A percentile compares a stretch with the other conserved stretches of the same genome.
Conservation (phyloP, 2,113 vertebrate genomes). For the Zingel zingel region DNA sequence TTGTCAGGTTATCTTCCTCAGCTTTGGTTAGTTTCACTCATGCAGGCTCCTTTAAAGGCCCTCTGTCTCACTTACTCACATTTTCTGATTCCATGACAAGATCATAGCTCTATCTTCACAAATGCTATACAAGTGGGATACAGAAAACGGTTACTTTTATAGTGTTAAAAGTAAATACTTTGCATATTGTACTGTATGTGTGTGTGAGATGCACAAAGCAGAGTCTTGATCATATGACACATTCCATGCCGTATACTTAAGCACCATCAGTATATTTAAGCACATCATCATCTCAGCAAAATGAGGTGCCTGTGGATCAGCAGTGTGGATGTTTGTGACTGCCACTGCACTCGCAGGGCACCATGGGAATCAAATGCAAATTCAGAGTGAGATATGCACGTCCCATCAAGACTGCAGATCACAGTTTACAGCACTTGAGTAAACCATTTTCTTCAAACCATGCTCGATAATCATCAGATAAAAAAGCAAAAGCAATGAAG, state of each 20-base stretch:
- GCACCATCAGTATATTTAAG: slow-evolving; percentile 6
- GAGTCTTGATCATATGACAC: background rate
- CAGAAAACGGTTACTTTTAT: slow-evolving; percentile 2
- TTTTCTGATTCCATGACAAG: slow-evolving; percentile 19
- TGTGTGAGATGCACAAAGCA: background rate
- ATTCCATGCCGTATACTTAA: background rate
- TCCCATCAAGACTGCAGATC: background rate
- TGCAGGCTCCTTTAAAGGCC: slow-evolving; percentile 5
- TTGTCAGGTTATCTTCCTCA: slow-evolving; percentile 42
- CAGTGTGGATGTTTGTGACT: slow-evolving; percentile 11
- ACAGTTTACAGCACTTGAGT: background rate
- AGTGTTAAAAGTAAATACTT: background rate
- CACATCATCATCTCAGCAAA: background rate
- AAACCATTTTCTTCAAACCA: slow-evolving; percentile 9
- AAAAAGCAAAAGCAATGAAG: background rate
- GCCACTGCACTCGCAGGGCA: background rate
- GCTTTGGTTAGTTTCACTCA: slow-evolving; percentile 31
- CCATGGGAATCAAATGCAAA: slow-evolving; percentile 10
- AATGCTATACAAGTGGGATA: slow-evolving; percentile 1
- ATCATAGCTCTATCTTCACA: slow-evolving; percentile 31
- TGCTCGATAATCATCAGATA: background rate
- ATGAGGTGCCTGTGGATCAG: slow-evolving; percentile 22
- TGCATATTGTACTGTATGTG: background rate
- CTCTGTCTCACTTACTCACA: slow-evolving; percentile 5
- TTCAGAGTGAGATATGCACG: background rate